phyloP scores from a whole-genome alignment of 2,113 vertebrate genomes.

The Recurvirostra avosetta region DNA sequence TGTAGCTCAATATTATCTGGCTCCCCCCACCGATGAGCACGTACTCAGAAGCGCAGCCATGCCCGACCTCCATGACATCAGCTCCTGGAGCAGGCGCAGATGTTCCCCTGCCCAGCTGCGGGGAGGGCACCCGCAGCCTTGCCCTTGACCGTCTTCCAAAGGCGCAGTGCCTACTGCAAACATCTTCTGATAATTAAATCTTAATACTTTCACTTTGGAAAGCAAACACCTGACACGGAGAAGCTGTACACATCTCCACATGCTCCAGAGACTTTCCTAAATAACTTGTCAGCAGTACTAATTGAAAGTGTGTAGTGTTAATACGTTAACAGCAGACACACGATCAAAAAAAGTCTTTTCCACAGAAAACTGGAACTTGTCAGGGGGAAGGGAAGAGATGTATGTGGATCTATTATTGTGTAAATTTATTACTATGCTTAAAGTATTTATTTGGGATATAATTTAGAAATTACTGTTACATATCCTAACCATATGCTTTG shows the following conservation, averaged over 20 bases:
- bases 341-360: neutral
- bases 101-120: neutral
- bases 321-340: neutral
- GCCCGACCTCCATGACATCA: fast-evolving
- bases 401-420: neutral
- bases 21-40: fast-evolving
- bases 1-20: fast-evolving
- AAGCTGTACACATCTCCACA: neutral
- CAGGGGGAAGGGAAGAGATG: neutral
- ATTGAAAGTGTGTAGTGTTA: neutral
- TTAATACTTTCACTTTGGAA: neutral
- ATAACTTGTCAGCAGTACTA: constrained; percentile 19
- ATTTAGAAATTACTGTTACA: neutral
- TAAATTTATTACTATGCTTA: neutral
- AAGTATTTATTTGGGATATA: neutral
- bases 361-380: neutral
- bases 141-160: neutral
- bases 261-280: constrained; percentile 28
- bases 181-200: neutral
- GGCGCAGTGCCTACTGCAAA: neutral
- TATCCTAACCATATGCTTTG: neutral
- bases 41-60: fast-evolving
- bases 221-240: constrained; percentile 3
- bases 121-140: neutral
- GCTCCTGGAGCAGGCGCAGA: fast-evolving